phyloP scores from a whole-genome alignment of 1,140 invertebrate genomes.

The Heterodera schachtii region DNA sequence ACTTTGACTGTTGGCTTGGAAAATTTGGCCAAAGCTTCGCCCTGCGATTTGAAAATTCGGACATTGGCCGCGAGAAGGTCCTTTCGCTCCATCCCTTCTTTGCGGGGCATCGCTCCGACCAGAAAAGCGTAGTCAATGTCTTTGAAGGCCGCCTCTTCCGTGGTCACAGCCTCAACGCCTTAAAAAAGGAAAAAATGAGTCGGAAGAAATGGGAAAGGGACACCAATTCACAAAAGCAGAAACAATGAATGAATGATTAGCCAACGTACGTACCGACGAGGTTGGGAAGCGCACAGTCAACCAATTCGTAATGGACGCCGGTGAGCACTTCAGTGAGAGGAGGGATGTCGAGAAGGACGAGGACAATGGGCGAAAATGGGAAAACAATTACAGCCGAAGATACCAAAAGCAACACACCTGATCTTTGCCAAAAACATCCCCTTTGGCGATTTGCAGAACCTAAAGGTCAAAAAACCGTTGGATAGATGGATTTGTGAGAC shows the following conservation, averaged over 20 bases:
- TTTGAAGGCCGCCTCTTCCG: slow-evolving; percentile 86
- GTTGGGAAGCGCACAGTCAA: slow-evolving; percentile 91
- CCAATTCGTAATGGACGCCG: slow-evolving; percentile 94
- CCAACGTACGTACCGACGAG: slow-evolving; percentile 70
- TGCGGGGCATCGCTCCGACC: slow-evolving; percentile 96
- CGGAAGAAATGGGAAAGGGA: too few relatives aligned
- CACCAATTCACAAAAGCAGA: neutral
- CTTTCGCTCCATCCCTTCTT: slow-evolving; percentile 98
- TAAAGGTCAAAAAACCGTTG: neutral
- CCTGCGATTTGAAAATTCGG: slow-evolving; percentile 93
- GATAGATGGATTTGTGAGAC: too few relatives aligned
- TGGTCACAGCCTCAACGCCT: slow-evolving; percentile 83
- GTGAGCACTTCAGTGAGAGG: slow-evolving; percentile 90
- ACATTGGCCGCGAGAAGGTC: slow-evolving; percentile 93
- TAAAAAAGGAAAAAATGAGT: slow-evolving; percentile 38
- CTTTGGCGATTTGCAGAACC: slow-evolving; percentile 77
- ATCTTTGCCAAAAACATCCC: slow-evolving; percentile 87
- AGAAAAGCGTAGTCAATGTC: slow-evolving; percentile 96
- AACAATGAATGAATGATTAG: neutral
- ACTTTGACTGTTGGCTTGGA: slow-evolving; percentile 94
- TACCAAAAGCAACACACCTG: slow-evolving; percentile 18
- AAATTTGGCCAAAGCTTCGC: slow-evolving; percentile 85
- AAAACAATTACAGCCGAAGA: too few relatives aligned
- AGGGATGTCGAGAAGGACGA: slow-evolving; percentile 91
- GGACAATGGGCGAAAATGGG: slow-evolving; percentile 74